phyloP scores from a whole-genome alignment of 2,113 vertebrate species.

The Oryzias curvinotus region DNA sequence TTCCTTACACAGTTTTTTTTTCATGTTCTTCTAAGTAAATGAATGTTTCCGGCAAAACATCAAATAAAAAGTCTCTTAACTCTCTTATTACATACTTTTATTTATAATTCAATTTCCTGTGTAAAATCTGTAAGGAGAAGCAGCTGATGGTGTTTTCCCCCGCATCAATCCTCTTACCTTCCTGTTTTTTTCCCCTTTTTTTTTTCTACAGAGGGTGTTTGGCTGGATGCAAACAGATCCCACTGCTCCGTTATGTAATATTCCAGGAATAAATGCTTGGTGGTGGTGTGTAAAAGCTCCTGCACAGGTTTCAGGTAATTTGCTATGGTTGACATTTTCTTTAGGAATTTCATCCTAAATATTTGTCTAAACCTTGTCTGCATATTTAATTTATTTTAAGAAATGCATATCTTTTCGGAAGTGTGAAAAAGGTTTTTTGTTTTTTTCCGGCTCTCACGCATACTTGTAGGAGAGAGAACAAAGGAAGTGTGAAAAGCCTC shows the following conservation, averaged over 20 bases:
- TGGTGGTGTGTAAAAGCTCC: slow-evolving; percentile 47
- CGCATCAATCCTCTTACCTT: slow-evolving; percentile 46
- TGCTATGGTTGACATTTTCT: slow-evolving; percentile 39
- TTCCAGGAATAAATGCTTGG: slow-evolving; percentile 62
- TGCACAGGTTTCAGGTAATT: slow-evolving; percentile 53
- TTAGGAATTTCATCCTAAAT: slow-evolving; percentile 15
- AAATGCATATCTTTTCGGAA: neutral
- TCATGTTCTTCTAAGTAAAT: no score
- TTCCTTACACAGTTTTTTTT: no score
- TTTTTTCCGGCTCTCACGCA: slow-evolving; percentile 13
- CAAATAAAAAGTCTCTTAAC: no score
- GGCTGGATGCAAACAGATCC: slow-evolving; percentile 39
- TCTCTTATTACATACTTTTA: no score
- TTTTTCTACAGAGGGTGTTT: slow-evolving; percentile 34
- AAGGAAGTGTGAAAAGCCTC: slow-evolving; percentile 43
- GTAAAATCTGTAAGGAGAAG: slow-evolving; percentile 5
- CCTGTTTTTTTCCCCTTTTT: slow-evolving; percentile 23
- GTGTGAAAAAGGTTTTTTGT: neutral
- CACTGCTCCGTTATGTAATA: slow-evolving; percentile 55
- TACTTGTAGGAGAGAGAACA: slow-evolving; percentile 5
- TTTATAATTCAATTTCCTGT: neutral
- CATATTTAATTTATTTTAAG: slow-evolving; percentile 8
- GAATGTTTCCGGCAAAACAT: no score
- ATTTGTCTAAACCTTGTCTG: slow-evolving; percentile 1
- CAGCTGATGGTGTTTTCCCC: slow-evolving; percentile 16